phyloP scores from a whole-genome alignment of 2,888 invertebrate species.

The Leptinotarsa tumamoca region DNA sequence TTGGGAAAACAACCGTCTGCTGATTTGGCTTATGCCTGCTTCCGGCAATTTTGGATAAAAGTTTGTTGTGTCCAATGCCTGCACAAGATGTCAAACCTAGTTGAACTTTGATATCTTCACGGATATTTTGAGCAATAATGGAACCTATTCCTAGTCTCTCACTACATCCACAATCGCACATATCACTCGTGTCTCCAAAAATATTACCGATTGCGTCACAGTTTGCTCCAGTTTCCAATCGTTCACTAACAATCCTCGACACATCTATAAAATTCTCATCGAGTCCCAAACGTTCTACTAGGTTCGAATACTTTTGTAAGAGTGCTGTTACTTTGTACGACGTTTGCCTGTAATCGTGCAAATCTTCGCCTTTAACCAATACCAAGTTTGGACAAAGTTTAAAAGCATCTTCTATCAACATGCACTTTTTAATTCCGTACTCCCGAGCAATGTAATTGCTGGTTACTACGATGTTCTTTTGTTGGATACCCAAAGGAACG shows the following conservation, averaged over 20 bases:
- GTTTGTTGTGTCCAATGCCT: conserved; percentile 86
- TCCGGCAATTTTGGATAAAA: conserved; percentile 83
- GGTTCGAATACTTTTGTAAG: conserved; percentile 77
- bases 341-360: conserved; percentile 82
- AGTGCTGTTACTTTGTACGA: conserved; percentile 82
- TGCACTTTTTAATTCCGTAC: conserved; percentile 82
- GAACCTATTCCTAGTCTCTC: conserved; percentile 77
- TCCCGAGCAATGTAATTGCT: conserved; percentile 86
- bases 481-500: conserved; percentile 83
- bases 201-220: conserved; percentile 68
- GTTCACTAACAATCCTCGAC: conserved; percentile 74
- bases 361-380: conserved; percentile 85
- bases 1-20: conserved; percentile 83
- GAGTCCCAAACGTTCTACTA: conserved; percentile 85
- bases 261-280: conserved; percentile 90
- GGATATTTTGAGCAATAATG: conserved; percentile 81
- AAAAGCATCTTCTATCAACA: conserved; percentile 80
- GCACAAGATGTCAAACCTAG: conserved; percentile 84
- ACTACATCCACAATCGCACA: conserved; percentile 82
- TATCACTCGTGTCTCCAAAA: conserved; percentile 68
- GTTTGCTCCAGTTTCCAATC: conserved; percentile 57
- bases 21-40: conserved; percentile 83
- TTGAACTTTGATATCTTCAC: conserved; percentile 75
- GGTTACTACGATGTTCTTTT: conserved; percentile 87
- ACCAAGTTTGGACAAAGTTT: conserved; percentile 80